Evolutionary conservation across 2,113 vertebrate genomes (phyloP), one percentile per base, ranked within the genome.

Genomic region (Collichthys lucidus): DNA sequence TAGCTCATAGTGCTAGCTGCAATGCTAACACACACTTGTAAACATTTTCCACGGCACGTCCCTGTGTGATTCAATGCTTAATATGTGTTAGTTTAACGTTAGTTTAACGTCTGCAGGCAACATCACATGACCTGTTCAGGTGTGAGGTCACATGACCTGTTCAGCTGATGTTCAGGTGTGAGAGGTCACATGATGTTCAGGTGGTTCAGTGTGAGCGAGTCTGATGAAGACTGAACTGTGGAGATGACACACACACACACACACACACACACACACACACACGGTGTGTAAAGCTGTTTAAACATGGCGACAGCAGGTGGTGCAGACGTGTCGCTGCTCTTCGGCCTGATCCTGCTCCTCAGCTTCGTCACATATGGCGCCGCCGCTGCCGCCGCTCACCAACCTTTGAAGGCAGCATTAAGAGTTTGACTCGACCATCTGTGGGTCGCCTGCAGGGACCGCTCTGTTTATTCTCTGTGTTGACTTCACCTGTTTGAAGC

Each of bases 401-500:
- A 56, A 63, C 80, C 72, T 56, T 63, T 76, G 73, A 76, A 70
- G 57, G 20, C 20, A 0, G 42, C 26, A 52, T 67, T 60, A 53
- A 67, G 52, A 20, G n/a, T 52, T 29, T 8, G 24, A 17, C 12
- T 59, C 1, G 14, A 77, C 78, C 82, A 74, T 82, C 86, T 85
- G 86, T 57, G n/a, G 3, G 46, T 52, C 0, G 68, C 63, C 60
- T 44, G 35, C 70, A 69, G 77, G 1, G 63, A 19, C 7, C 2
- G 8, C 71, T 62, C 69, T 66, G 76, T 59, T 46, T n/a, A 64
- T 61, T 81, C 64, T 49, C 66, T 42, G 35, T 77, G 24, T 55
- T 26, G 35, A 52, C 67, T 82, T 80, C 67, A 83, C 77, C 80
- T 87, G 81, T 60, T 76, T 68, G 62, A 79, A 86, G 61, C 57